Evolutionary conservation across 2,888 invertebrate species (phyloP).

Genomic region (Tinea trinotella): DNA sequence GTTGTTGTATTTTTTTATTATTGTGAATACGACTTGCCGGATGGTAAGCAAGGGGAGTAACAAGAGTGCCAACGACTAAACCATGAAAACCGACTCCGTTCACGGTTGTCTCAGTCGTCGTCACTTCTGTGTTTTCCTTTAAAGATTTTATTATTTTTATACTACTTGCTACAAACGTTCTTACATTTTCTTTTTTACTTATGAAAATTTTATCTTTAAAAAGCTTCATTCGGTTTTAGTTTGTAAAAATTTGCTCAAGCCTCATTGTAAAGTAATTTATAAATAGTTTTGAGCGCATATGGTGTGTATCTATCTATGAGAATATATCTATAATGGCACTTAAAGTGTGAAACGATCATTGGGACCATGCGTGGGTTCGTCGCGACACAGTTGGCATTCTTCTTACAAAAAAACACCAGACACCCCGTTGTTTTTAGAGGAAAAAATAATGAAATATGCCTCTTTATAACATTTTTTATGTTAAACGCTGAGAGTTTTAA

Average conservation of each 20-base stretch:
- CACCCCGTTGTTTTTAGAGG: slow-evolving; percentile 67
- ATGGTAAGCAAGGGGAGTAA: too few species aligned
- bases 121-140: too few species aligned
- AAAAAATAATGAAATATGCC: slow-evolving; percentile 66
- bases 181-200: too few species aligned
- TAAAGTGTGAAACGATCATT: slow-evolving; percentile 64
- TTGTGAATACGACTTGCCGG: too few species aligned
- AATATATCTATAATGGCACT: slow-evolving; percentile 42
- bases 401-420: slow-evolving; percentile 56
- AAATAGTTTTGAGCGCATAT: slow-evolving; percentile 1
- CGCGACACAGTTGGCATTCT: slow-evolving; percentile 48
- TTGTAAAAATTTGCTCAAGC: neutral
- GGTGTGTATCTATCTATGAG: slow-evolving; percentile 7
- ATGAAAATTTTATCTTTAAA: too few species aligned
- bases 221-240: too few species aligned
- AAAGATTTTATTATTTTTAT: too few species aligned
- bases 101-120: too few species aligned
- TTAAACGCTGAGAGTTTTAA: slow-evolving; percentile 53
- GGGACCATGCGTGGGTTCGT: slow-evolving; percentile 49
- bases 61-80: too few species aligned
- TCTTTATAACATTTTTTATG: slow-evolving; percentile 57
- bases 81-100: too few species aligned
- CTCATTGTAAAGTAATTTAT: neutral
- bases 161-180: too few species aligned
- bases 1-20: too few species aligned